Percentiles rank a stretch among this genome's conserved stretches.
Conservation (phyloP, 2,888 invertebrate species). For the Octodonta nipae region DNA sequence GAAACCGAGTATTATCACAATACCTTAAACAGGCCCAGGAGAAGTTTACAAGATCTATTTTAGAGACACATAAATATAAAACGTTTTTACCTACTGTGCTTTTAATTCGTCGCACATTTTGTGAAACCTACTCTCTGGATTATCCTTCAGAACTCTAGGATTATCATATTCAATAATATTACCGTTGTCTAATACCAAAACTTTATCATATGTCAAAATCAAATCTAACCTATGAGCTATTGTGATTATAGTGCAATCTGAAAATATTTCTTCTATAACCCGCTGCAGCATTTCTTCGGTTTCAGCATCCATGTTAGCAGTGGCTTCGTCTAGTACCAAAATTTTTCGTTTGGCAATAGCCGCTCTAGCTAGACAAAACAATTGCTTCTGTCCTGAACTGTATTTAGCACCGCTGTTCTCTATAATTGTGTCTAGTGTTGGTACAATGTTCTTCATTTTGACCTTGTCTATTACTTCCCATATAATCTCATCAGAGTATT, state of each 20-base stretch:
- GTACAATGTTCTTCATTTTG: constrained; percentile 25
- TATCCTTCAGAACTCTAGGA: constrained; percentile 15
- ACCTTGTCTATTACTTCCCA: constrained; percentile 27
- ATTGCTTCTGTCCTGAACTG: constrained; percentile 45
- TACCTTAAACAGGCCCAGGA: too few relatives aligned
- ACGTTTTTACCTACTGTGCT: background rate
- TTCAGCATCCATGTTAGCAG: constrained; percentile 66
- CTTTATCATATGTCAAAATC: constrained; percentile 70
- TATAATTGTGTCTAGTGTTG: constrained; percentile 19
- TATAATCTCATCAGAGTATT: constrained; percentile 16
- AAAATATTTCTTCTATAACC: constrained; percentile 61
- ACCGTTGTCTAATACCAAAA: constrained; percentile 40
- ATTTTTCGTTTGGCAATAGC: constrained; percentile 35
- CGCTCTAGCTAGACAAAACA: constrained; percentile 56
- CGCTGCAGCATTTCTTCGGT: constrained; percentile 64
- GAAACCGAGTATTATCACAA: too few relatives aligned
- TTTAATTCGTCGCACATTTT: constrained; percentile 8
- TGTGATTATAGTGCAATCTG: constrained; percentile 64
- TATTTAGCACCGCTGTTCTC: constrained; percentile 16
- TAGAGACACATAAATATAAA: too few relatives aligned
- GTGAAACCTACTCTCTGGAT: constrained; percentile 8
- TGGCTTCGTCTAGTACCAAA: constrained; percentile 51
- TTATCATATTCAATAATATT: constrained; percentile 18
- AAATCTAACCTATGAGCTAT: constrained; percentile 75
- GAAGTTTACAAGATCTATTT: too few relatives aligned